Conservation (phyloP, 2,113 vertebrate species). For the Mesitornis unicolor region DNA sequence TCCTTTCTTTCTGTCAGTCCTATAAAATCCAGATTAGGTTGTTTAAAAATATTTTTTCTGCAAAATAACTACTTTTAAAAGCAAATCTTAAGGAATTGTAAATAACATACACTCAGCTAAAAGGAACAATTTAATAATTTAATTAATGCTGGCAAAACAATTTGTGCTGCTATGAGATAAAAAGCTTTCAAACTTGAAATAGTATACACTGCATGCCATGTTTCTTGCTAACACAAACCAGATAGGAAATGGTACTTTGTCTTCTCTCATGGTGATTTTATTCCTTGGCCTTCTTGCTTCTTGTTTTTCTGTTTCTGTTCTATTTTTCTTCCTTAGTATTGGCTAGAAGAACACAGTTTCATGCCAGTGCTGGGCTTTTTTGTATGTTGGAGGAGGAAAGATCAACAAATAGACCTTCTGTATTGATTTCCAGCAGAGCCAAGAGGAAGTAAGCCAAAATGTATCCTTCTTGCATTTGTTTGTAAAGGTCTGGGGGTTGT, state of each 20-base stretch:
- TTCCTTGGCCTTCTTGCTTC: neutral
- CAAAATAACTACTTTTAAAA: neutral
- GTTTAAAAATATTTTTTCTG: neutral
- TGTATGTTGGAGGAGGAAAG: neutral
- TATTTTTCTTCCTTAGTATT: neutral
- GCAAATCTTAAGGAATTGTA: neutral
- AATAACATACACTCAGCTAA: neutral
- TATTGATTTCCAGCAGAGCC: neutral
- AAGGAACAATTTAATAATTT: neutral
- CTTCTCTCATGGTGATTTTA: constrained; percentile 1
- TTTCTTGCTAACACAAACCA: neutral
- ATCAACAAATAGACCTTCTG: neutral
- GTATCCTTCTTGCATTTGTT: neutral
- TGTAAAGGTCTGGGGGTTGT: neutral
- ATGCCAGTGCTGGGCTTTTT: neutral
- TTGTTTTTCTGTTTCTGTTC: neutral
- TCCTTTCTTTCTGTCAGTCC: neutral
- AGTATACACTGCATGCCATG: neutral
- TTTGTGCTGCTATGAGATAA: neutral
- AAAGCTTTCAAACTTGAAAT: neutral
- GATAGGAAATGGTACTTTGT: neutral
- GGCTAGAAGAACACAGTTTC: neutral
- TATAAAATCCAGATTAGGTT: neutral
- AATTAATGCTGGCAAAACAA: neutral
- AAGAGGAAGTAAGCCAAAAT: neutral